Percentiles rank a stretch among this genome's conserved stretches.
These are phyloP conservation scores for Crotalus viridis DNA, from an alignment of 2,113 vertebrate genomes.

Conservation along the genomic window DNA sequence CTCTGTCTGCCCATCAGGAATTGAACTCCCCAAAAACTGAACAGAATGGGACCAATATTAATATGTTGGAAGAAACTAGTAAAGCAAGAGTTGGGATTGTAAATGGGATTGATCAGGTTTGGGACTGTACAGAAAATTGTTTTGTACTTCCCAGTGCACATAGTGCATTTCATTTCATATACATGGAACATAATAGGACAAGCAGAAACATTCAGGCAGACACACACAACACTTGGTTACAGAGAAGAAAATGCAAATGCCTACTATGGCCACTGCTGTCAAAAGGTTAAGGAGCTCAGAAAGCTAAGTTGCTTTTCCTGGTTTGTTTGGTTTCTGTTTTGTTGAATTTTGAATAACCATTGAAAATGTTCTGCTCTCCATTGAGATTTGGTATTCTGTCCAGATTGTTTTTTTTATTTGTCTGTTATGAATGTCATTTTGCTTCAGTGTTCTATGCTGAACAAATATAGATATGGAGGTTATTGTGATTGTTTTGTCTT, in stretches of 20 bases:
- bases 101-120: not conserved
- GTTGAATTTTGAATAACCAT: not conserved
- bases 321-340: not conserved
- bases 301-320: not conserved
- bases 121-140: too few species aligned
- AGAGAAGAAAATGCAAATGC: not conserved
- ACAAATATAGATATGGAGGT: not conserved
- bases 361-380: not conserved
- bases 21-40: not conserved
- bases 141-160: not conserved
- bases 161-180: not conserved
- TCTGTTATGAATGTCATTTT: not conserved
- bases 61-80: not conserved
- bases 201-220: not conserved
- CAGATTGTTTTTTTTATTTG: not conserved
- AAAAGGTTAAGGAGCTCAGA: not conserved
- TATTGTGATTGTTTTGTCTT: not conserved
- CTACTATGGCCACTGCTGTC: not conserved
- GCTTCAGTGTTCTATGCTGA: not conserved
- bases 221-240: not conserved
- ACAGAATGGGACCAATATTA: not conserved
- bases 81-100: not conserved
- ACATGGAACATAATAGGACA: not conserved
- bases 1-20: not conserved
- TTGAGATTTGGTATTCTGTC: not conserved